phyloP scores from a whole-genome alignment of 2,113 vertebrate genomes.

The Podilymbus podiceps region DNA sequence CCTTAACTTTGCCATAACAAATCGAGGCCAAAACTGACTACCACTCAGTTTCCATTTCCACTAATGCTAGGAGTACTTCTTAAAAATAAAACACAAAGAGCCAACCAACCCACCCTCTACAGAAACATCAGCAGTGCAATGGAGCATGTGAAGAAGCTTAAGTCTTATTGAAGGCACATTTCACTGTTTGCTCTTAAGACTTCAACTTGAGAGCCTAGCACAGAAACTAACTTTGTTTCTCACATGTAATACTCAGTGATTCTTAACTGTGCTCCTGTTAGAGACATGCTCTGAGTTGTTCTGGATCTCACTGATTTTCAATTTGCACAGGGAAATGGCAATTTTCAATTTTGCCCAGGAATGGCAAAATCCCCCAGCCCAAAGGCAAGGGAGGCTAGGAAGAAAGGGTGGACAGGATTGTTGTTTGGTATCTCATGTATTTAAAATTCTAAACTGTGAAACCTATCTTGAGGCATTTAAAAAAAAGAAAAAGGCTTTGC shows the following conservation, averaged over 20 bases:
- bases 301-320: background rate
- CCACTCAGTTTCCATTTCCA: background rate
- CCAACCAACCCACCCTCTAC: background rate
- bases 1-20: background rate
- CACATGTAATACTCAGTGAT: background rate
- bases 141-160: conserved; percentile 7
- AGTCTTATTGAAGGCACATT: background rate
- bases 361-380: background rate
- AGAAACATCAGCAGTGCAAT: conserved; percentile 1
- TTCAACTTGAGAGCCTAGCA: background rate
- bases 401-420: background rate
- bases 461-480: background rate
- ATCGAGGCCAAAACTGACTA: background rate
- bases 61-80: background rate
- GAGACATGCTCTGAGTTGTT: background rate
- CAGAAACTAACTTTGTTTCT: background rate
- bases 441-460: background rate
- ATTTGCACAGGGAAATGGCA: background rate
- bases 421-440: background rate
- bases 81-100: background rate
- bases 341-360: background rate
- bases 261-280: background rate
- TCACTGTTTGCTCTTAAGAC: background rate
- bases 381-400: background rate
- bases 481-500: background rate